A percentile compares a stretch with the other conserved stretches of the same genome.
phyloP scores from a whole-genome alignment of 1,140 invertebrate species.

The Aphidius ervi region DNA sequence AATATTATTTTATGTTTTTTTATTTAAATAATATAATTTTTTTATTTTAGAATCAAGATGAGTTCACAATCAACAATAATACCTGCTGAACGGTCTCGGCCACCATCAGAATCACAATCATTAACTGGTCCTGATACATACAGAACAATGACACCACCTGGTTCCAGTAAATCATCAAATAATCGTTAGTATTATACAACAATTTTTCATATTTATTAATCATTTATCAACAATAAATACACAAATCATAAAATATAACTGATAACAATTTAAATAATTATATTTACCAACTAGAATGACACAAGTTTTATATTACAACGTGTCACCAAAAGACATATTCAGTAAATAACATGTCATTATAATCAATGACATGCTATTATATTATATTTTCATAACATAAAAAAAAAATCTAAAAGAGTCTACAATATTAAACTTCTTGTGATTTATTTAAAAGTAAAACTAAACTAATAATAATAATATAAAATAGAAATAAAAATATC shows the following conservation, averaged over 20 bases:
- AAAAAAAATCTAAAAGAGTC: too few relatives aligned
- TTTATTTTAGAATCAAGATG: slow-evolving; percentile 30
- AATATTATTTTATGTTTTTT: not conserved
- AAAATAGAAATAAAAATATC: too few relatives aligned
- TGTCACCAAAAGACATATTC: slow-evolving; percentile 7
- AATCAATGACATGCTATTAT: too few relatives aligned
- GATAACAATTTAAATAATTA: slow-evolving; percentile 18
- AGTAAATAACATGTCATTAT: too few relatives aligned
- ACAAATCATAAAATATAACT: slow-evolving; percentile 22
- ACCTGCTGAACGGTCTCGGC: slow-evolving; percentile 36
- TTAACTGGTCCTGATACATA: slow-evolving; percentile 36
- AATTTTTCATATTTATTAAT: too few relatives aligned
- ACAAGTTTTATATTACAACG: slow-evolving; percentile 19
- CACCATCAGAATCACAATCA: slow-evolving; percentile 40
- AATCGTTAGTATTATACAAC: slow-evolving; percentile 36
- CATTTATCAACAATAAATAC: too few relatives aligned
- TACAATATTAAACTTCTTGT: too few relatives aligned
- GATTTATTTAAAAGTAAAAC: too few relatives aligned
- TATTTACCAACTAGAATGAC: slow-evolving; percentile 16
- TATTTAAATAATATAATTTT: slow-evolving; percentile 6
- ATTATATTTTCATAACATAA: too few relatives aligned
- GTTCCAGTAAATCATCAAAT: slow-evolving; percentile 41
- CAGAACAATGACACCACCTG: slow-evolving; percentile 47
- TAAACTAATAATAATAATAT: too few relatives aligned
- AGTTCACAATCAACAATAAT: slow-evolving; percentile 49